Evolutionary conservation across 2,113 vertebrate genomes (phyloP).

Genomic region (Symphodus melops): DNA sequence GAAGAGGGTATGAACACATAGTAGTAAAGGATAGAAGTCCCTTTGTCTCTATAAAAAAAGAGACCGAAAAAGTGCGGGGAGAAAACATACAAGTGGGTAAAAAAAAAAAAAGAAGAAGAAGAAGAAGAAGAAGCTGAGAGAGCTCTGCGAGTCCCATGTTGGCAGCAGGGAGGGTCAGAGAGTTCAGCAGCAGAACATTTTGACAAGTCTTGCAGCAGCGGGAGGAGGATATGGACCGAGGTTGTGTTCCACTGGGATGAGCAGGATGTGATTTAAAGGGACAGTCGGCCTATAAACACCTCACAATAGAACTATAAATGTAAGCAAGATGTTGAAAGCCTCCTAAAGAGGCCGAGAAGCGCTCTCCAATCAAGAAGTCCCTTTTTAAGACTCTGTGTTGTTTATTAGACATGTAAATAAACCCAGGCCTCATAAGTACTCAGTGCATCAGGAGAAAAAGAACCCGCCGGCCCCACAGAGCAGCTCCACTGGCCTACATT

Average conservation of each 20-base stretch:
- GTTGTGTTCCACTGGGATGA: conserved; percentile 39
- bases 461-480: conserved; percentile 22
- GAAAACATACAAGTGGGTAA: background rate
- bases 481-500: conserved; percentile 66
- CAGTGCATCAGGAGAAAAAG: conserved; percentile 13
- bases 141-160: conserved; percentile 11
- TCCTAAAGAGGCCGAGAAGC: background rate
- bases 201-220: conserved; percentile 48
- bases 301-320: conserved; percentile 27
- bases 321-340: conserved; percentile 31
- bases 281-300: conserved; percentile 41
- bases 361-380: background rate
- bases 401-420: conserved; percentile 51
- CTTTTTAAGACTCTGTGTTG: conserved; percentile 12
- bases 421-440: conserved; percentile 32
- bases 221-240: conserved; percentile 23
- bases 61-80: background rate
- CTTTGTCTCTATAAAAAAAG: conserved; percentile 6
- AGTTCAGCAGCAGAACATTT: conserved; percentile 48
- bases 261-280: conserved; percentile 54
- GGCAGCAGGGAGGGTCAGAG: conserved; percentile 38
- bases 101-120: background rate
- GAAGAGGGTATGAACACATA: conserved; percentile 25
- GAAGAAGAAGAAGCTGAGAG: conserved; percentile 2
- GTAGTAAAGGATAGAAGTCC: conserved; percentile 6